These are phyloP conservation scores for Sarcophaga peregrina DNA, from an alignment of 1,140 invertebrate species.

Conservation along the genomic window DNA sequence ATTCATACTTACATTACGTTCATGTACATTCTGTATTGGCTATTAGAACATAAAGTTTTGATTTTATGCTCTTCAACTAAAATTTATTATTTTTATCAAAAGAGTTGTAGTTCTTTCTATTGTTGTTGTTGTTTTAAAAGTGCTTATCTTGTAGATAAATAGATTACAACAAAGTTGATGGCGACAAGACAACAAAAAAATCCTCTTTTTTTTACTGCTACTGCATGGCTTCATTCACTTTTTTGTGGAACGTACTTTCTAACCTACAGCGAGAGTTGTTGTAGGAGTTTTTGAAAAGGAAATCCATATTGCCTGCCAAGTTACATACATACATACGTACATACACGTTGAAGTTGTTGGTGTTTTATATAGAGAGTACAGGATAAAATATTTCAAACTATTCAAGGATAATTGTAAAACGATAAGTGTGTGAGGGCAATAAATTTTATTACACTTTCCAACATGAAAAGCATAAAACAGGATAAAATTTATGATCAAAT, in stretches of 20 bases:
- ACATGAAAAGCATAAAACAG: background rate
- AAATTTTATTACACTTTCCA: conserved; percentile 31
- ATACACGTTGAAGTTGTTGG: background rate
- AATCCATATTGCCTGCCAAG: background rate
- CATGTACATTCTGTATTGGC: background rate
- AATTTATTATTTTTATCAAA: conserved; percentile 33
- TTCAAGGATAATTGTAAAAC: conserved; percentile 35
- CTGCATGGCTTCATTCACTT: background rate
- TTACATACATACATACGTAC: background rate
- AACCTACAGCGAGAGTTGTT: background rate
- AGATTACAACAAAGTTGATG: conserved; percentile 6
- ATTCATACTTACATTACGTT: background rate
- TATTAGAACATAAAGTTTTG: conserved; percentile 28
- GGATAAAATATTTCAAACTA: background rate
- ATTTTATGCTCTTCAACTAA: conserved; percentile 15
- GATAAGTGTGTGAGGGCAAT: conserved; percentile 23
- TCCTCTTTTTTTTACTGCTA: too few species aligned
- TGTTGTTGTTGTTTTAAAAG: conserved; percentile 23
- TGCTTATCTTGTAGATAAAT: conserved; percentile 33
- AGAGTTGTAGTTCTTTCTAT: background rate
- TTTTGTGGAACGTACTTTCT: background rate
- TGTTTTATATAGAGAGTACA: too few species aligned
- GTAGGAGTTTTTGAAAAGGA: background rate
- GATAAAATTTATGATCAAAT: background rate
- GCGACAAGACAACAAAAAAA: background rate